phyloP scores from a whole-genome alignment of 2,113 vertebrate genomes.

The Corydoras sp. region DNA sequence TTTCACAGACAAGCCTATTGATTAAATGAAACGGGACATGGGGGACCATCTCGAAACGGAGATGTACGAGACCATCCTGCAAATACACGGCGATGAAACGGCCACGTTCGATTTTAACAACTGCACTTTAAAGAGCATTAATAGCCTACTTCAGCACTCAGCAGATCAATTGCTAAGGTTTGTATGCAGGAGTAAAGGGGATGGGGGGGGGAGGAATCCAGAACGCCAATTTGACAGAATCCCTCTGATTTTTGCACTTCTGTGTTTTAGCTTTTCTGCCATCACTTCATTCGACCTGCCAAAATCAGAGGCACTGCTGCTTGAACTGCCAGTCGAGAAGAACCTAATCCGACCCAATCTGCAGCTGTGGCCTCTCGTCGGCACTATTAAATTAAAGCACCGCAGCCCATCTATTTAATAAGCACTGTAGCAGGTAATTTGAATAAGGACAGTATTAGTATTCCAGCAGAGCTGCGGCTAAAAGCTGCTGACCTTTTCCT shows the following conservation, averaged over 20 bases:
- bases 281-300: constrained; percentile 69
- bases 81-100: constrained; percentile 61
- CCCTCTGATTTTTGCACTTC: constrained; percentile 13
- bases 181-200: constrained; percentile 71
- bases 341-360: constrained; percentile 81
- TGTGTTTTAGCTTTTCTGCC: constrained; percentile 29
- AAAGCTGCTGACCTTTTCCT: constrained; percentile 99
- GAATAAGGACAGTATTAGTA: constrained; percentile 99
- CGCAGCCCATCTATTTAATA: constrained; percentile 87
- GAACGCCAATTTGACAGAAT: constrained; percentile 2
- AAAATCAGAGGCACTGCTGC: constrained; percentile 93
- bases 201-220: constrained; percentile 34
- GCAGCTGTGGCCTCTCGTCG: constrained; percentile 72
- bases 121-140: constrained; percentile 88
- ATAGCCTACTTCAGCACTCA: constrained; percentile 76
- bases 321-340: constrained; percentile 87
- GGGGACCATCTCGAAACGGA: constrained; percentile 58
- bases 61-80: constrained; percentile 18
- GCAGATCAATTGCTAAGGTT: constrained; percentile 91
- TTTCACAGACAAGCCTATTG: constrained; percentile 67
- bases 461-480: constrained; percentile 88
- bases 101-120: constrained; percentile 79
- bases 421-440: constrained; percentile 94
- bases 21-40: constrained; percentile 64
- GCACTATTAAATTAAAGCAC: constrained; percentile 95